Base-by-base conservation (phyloP, 2,888 invertebrate genomes). In the Poecilobothrus nobilitatus region DNA sequence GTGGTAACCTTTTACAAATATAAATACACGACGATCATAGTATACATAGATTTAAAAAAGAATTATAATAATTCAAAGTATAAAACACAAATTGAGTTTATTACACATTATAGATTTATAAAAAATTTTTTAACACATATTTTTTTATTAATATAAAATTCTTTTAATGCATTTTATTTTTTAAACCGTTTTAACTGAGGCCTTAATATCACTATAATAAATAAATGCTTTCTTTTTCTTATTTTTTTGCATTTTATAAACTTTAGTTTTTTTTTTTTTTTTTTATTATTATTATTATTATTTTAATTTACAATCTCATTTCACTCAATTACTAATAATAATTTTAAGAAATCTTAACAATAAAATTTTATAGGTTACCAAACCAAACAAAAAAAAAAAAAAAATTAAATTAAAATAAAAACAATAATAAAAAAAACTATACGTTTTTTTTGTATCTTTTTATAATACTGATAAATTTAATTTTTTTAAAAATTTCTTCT, bases 201-300 rank as follows among this genome's bases (percentile, higher is more conserved):
- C 53, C 53, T 53, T 53, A 53, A 53, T 53, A 53, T 53, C 53
- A 53, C 53, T 53, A 53, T 53, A 53, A 53, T 37, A 37, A 37
- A 10, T 27, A 10, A 53, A 18, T 53, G 15, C 15, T 53, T 53
- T 53, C 53, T 12, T 53, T 53, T 53, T 18, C 18, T 53, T 18
- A 53, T 53, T 18, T 18, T 12, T 41, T 41, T 15, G 41, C 41
- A 41, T 41, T 41, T 41, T 41, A 27, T 27, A 27, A 27, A 27
- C 27, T 27, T 27, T 27, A 27, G 27, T 27, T 27, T 27, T 27
- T n/a, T n/a, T n/a, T n/a, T n/a, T n/a, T n/a, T n/a, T n/a, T n/a
- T n/a, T n/a, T n/a, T n/a, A 8, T 37, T 37, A 37, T 37, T 37
- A 37, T 37, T 37, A n/a, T n/a, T n/a, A n/a, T n/a, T 4, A 27